Conservation (phyloP, 2,113 vertebrate genomes). For the Oophaga pumilio region DNA sequence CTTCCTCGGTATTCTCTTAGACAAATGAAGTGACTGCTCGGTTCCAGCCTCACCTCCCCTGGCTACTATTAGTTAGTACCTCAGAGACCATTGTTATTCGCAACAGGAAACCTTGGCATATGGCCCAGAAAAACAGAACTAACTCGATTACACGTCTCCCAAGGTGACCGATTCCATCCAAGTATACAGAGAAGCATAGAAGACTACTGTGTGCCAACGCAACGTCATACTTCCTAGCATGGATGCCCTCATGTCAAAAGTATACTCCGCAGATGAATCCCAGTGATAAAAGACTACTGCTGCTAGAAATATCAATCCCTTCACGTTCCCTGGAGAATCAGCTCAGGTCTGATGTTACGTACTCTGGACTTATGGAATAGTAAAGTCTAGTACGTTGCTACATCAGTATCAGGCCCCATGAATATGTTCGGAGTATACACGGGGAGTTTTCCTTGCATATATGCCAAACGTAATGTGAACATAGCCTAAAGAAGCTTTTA, state of each 20-base stretch:
- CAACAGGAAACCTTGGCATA: conserved; percentile 42
- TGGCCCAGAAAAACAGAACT: conserved; percentile 35
- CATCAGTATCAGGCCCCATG: too few relatives aligned
- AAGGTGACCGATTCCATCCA: conserved; percentile 2
- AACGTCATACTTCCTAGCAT: background rate
- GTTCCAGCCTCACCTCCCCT: conserved; percentile 28
- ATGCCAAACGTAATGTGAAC: too few relatives aligned
- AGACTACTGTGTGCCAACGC: background rate
- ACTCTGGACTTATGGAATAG: too few relatives aligned
- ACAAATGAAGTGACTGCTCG: conserved; percentile 17
- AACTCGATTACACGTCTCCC: conserved; percentile 42
- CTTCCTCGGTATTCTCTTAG: background rate
- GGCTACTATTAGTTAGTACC: conserved; percentile 37
- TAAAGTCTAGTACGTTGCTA: too few relatives aligned
- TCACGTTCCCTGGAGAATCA: background rate
- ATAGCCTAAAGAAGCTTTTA: too few relatives aligned
- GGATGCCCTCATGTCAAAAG: background rate
- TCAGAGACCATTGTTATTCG: conserved; percentile 19
- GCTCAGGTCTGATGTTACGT: background rate
- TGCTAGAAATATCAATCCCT: background rate
- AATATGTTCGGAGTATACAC: too few relatives aligned
- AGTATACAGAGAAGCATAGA: background rate
- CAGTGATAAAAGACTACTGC: background rate
- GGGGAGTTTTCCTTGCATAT: too few relatives aligned
- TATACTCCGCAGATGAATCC: background rate